phyloP scores from a whole-genome alignment of 2,797 vertebrate genomes.

The Eidolon dupreanum region DNA sequence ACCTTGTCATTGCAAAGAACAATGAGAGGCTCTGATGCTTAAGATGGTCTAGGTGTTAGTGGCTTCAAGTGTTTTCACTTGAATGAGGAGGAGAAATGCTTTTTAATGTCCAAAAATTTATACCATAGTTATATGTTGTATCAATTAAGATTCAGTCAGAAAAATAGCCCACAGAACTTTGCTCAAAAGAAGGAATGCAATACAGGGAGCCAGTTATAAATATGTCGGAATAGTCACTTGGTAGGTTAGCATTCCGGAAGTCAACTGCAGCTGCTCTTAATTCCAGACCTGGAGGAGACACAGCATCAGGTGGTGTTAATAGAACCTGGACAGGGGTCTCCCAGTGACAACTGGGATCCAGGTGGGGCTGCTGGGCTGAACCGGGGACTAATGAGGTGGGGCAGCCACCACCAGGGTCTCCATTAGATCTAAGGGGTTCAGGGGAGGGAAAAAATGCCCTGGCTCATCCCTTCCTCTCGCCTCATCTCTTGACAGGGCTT shows the following conservation, averaged over 20 bases:
- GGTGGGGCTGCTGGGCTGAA: too few species aligned
- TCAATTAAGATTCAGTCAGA: background rate
- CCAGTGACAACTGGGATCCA: too few species aligned
- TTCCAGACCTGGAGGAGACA: background rate
- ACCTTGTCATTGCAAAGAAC: background rate
- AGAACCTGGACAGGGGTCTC: background rate
- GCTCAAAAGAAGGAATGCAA: background rate
- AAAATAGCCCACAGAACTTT: background rate
- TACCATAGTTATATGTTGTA: background rate
- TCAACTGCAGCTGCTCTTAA: background rate
- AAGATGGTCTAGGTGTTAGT: too few species aligned
- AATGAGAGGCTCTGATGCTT: too few species aligned
- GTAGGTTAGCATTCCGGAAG: background rate
- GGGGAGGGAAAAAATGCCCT: too few species aligned
- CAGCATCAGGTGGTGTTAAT: fast-evolving
- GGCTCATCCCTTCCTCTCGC: background rate
- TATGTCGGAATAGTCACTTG: too few species aligned
- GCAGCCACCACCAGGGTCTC: too few species aligned
- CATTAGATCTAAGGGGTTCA: background rate
- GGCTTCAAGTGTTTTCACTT: too few species aligned
- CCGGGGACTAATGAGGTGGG: background rate
- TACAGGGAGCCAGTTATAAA: background rate
- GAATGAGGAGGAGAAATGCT: background rate
- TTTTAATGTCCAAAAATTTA: background rate
- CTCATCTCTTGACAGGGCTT: background rate